Percentiles rank a stretch among this genome's conserved stretches.
Conservation (phyloP, 2,113 vertebrate genomes). For the Telmatochromis bifrenatus region DNA sequence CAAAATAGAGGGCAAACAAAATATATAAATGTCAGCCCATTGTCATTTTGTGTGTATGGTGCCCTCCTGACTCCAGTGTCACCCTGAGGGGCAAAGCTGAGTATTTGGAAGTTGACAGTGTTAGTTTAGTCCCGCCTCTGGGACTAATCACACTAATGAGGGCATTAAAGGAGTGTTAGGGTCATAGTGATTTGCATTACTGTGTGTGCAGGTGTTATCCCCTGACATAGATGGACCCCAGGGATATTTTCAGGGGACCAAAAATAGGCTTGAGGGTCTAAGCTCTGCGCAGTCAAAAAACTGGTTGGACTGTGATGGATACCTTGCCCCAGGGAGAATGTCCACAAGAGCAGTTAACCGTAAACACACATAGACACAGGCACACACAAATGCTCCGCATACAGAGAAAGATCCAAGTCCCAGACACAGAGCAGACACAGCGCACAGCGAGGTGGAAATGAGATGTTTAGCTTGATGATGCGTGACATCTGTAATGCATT, state of each 20-base stretch:
- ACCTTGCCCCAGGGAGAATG: conserved; percentile 66
- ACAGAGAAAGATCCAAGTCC: conserved; percentile 28
- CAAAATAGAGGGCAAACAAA: background rate
- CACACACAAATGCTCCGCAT: conserved; percentile 20
- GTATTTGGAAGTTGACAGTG: conserved; percentile 31
- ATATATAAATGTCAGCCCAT: background rate
- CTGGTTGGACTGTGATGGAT: conserved; percentile 71
- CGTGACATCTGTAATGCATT: conserved; percentile 73
- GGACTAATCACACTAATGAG: conserved; percentile 72
- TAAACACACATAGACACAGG: conserved; percentile 42
- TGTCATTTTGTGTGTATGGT: background rate
- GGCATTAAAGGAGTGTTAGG: conserved; percentile 60
- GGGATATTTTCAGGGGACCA: conserved; percentile 45
- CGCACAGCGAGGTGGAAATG: conserved; percentile 63
- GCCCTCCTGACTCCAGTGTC: conserved; percentile 1
- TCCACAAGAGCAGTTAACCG: conserved; percentile 56
- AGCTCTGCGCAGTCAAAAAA: conserved; percentile 51
- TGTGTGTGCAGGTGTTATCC: conserved; percentile 55
- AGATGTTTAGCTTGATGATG: conserved; percentile 72
- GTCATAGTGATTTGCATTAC: conserved; percentile 58
- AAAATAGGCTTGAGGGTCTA: conserved; percentile 52
- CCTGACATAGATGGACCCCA: conserved; percentile 38
- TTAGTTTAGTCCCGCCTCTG: conserved; percentile 53
- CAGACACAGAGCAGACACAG: conserved; percentile 55
- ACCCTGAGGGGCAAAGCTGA: conserved; percentile 14